These are phyloP conservation scores for Luehdorfia chinensis DNA, from an alignment of 1,140 invertebrate genomes.

Conservation along the genomic window DNA sequence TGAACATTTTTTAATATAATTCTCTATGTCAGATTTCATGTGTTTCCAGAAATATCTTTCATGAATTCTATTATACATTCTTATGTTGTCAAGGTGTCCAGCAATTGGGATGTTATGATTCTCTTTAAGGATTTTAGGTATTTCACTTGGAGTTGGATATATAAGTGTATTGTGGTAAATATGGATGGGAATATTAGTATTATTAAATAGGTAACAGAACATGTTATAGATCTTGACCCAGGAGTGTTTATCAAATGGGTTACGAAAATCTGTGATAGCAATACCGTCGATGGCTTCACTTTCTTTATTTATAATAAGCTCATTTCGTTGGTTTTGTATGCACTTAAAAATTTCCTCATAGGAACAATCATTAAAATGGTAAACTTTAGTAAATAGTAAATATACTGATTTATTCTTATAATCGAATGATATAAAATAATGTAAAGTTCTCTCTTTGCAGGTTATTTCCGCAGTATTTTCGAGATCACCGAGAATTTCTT, in stretches of 20 bases:
- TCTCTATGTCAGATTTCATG: slow-evolving; percentile 11
- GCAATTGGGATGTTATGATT: slow-evolving; percentile 14
- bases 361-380: slow-evolving; percentile 16
- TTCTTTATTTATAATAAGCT: neutral
- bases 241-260: neutral
- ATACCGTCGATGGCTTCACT: no score
- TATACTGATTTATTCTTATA: no score
- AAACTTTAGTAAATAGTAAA: slow-evolving; percentile 19
- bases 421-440: no score
- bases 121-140: slow-evolving; percentile 11
- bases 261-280: neutral
- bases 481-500: no score
- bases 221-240: slow-evolving; percentile 1
- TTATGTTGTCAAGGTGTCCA: slow-evolving; percentile 1
- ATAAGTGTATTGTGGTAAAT: slow-evolving; percentile 5
- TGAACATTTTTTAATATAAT: no score
- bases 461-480: no score
- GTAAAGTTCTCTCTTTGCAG: no score
- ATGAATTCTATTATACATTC: slow-evolving; percentile 8
- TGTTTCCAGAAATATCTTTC: slow-evolving; percentile 18
- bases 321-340: neutral
- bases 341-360: slow-evolving; percentile 11
- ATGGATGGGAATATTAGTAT: slow-evolving; percentile 9
- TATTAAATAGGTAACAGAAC: slow-evolving; percentile 3
- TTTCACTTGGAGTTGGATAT: slow-evolving; percentile 5